Percentiles rank a stretch among this genome's conserved stretches.
These are phyloP conservation scores for Drosophila yooni DNA, from an alignment of 2,888 invertebrate species.

Conservation along the genomic window DNA sequence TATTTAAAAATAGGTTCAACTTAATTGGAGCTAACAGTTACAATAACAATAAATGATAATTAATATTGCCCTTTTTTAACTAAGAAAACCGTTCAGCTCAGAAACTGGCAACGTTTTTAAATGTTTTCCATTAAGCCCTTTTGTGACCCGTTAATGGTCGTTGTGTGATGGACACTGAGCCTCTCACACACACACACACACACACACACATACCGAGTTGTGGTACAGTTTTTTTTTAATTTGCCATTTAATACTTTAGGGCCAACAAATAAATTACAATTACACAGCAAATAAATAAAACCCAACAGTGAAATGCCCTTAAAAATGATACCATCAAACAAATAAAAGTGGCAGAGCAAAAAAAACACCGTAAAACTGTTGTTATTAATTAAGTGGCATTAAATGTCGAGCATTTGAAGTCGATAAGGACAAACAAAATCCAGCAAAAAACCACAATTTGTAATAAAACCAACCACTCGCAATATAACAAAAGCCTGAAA, in stretches of 20 bases:
- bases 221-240: slow-evolving; percentile 56
- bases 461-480: slow-evolving; percentile 20
- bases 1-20: background rate
- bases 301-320: slow-evolving; percentile 18
- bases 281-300: slow-evolving; percentile 33
- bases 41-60: background rate
- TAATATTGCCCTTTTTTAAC: background rate
- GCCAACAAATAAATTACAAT: slow-evolving; percentile 63
- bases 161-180: slow-evolving; percentile 12
- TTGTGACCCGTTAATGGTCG: slow-evolving; percentile 39
- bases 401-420: slow-evolving; percentile 38
- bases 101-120: slow-evolving; percentile 30
- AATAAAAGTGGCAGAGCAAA: slow-evolving; percentile 51
- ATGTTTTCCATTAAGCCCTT: slow-evolving; percentile 28
- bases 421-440: slow-evolving; percentile 19
- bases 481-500: slow-evolving; percentile 4
- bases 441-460: slow-evolving; percentile 9
- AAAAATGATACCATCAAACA: slow-evolving; percentile 54
- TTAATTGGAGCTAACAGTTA: background rate
- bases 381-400: slow-evolving; percentile 76
- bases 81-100: background rate
- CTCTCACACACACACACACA: slow-evolving; percentile 1
- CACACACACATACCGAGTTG: background rate
- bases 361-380: slow-evolving; percentile 42
- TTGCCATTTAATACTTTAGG: slow-evolving; percentile 63